These are phyloP conservation scores for Ptilorrhoa leucosticta DNA, from an alignment of 2,113 vertebrate species.

Conservation along the genomic window DNA sequence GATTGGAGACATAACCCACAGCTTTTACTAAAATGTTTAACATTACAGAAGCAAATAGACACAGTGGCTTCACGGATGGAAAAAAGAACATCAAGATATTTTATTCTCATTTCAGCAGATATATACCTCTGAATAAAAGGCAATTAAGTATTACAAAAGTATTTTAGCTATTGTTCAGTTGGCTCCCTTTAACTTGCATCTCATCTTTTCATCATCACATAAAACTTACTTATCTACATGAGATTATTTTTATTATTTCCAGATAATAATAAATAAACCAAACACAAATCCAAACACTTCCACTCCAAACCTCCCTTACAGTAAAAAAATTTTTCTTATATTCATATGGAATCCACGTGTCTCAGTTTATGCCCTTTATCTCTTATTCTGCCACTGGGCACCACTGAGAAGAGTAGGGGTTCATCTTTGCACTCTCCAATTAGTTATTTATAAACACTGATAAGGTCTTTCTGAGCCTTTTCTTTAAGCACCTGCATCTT, in stretches of 20 bases:
- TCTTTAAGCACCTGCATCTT: not conserved
- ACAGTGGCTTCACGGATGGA: not conserved
- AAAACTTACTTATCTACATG: not conserved
- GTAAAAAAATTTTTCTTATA: not conserved
- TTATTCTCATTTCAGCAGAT: not conserved
- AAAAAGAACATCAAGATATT: not conserved
- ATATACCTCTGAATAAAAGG: not conserved
- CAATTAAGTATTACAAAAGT: not conserved
- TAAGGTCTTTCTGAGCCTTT: not conserved
- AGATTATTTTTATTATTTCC: not conserved
- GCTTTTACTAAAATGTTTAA: not conserved
- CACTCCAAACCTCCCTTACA: not conserved
- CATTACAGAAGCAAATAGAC: not conserved
- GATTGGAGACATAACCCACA: not conserved
- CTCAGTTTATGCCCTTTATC: not conserved
- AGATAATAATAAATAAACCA: not conserved
- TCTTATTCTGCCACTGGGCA: not conserved
- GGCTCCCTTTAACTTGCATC: not conserved
- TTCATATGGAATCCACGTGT: not conserved
- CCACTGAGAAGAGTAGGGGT: not conserved
- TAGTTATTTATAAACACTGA: not conserved
- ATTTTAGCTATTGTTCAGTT: not conserved
- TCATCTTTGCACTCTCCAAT: not conserved
- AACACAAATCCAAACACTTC: not conserved
- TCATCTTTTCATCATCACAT: not conserved